phyloP scores from a whole-genome alignment of 2,797 vertebrate species.

The Eospalax fontanierii region DNA sequence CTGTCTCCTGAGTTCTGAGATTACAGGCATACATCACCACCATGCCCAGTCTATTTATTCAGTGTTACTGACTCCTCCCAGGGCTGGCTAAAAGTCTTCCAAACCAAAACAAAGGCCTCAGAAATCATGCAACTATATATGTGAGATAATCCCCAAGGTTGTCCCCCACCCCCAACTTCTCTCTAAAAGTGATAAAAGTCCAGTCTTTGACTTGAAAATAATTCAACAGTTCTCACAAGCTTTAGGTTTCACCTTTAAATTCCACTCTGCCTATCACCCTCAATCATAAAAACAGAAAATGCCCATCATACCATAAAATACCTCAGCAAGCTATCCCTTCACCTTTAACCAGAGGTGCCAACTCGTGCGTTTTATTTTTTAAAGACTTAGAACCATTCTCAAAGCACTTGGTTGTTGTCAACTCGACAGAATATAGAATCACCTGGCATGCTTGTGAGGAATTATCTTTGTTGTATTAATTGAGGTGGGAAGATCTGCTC shows the following conservation, averaged over 20 bases:
- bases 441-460: neutral
- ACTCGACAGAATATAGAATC: neutral
- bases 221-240: neutral
- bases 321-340: neutral
- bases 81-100: neutral
- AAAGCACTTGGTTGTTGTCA: neutral
- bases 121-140: neutral
- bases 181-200: neutral
- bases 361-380: neutral
- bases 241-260: neutral
- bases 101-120: neutral
- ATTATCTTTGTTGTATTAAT: neutral
- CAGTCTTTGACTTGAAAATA: neutral
- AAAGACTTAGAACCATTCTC: neutral
- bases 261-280: neutral
- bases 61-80: neutral
- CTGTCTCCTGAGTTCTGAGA: too few relatives aligned
- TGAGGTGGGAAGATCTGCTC: neutral
- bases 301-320: neutral
- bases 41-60: neutral
- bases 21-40: too few relatives aligned
- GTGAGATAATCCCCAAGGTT: neutral
- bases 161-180: neutral
- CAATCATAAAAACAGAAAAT: neutral
- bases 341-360: neutral